A percentile compares a stretch with the other conserved stretches of the same genome.
Evolutionary conservation across 2,888 invertebrate species (phyloP).

Genomic region (Rhimphoctona megacephalus): DNA sequence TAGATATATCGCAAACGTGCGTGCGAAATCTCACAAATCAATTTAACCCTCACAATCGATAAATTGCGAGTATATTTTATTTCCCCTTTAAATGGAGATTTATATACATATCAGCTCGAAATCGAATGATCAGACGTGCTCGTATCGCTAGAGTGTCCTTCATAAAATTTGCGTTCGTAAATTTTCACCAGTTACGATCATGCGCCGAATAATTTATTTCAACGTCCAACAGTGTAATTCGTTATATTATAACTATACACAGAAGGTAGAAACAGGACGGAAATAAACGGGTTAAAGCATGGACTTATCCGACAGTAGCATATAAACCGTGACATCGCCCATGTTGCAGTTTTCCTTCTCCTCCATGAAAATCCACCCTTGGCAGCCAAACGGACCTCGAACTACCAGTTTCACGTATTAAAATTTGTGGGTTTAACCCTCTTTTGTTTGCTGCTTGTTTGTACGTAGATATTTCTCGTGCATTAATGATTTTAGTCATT

Average conservation of each 20-base stretch:
- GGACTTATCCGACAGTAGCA: constrained; percentile 31
- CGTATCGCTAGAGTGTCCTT: background rate
- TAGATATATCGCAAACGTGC: background rate
- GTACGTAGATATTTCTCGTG: background rate
- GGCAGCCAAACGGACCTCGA: background rate
- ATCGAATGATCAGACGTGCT: constrained; percentile 34
- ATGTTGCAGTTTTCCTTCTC: constrained; percentile 11
- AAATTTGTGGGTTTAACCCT: constrained; percentile 2
- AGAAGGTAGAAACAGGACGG: background rate
- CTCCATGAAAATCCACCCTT: constrained; percentile 6
- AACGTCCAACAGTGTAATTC: constrained; percentile 50
- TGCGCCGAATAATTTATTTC: constrained; percentile 45
- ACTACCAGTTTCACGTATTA: background rate
- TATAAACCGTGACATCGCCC: constrained; percentile 57
- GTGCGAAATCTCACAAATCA: constrained; percentile 17
- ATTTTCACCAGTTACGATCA: constrained; percentile 26
- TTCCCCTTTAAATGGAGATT: constrained; percentile 12
- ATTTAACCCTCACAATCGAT: constrained; percentile 17
- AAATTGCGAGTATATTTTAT: constrained; percentile 19
- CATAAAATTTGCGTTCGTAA: constrained; percentile 18
- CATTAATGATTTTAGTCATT: background rate
- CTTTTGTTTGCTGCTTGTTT: constrained; percentile 2
- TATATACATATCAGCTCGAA: background rate
- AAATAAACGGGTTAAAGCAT: constrained; percentile 39
- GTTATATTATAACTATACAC: constrained; percentile 12